These are phyloP conservation scores for Cirrhinus molitorella DNA, from an alignment of 2,797 vertebrate genomes.

Conservation along the genomic window DNA sequence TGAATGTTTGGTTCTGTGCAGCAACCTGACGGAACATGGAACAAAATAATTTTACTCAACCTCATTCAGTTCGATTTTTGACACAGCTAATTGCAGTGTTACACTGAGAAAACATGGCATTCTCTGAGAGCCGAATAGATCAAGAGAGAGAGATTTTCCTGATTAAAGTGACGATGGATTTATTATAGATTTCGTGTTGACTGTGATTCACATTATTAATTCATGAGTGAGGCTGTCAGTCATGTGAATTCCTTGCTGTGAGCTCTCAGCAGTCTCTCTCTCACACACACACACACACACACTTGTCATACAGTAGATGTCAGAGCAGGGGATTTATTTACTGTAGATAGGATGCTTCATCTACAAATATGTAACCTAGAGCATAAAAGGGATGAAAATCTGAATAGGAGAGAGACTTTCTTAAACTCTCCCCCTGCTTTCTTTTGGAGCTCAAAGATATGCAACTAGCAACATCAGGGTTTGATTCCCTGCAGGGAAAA, in stretches of 20 bases:
- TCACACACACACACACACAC: background rate
- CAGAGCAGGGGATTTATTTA: constrained; percentile 34
- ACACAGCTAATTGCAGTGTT: constrained; percentile 57
- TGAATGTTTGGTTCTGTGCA: constrained; percentile 55
- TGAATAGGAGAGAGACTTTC: background rate
- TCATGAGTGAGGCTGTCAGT: constrained; percentile 45
- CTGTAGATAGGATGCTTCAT: constrained; percentile 28
- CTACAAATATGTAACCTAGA: constrained; percentile 20
- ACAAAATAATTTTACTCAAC: constrained; percentile 53
- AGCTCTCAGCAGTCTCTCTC: constrained; percentile 36
- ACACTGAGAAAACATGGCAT: constrained; percentile 52
- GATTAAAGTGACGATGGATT: constrained; percentile 48
- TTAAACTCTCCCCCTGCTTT: background rate
- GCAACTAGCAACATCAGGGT: background rate
- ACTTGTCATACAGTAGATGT: constrained; percentile 33
- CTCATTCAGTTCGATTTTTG: constrained; percentile 56
- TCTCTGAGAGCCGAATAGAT: constrained; percentile 22
- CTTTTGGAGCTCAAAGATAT: background rate
- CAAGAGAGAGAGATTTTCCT: constrained; percentile 37
- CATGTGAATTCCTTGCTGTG: constrained; percentile 52
- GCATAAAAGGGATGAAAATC: background rate
- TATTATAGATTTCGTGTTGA: constrained; percentile 44
- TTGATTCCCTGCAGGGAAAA: background rate
- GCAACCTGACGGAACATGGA: constrained; percentile 57
- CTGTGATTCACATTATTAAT: constrained; percentile 50